phyloP scores from a whole-genome alignment of 2,113 vertebrate species.

The Macaca mulatta region DNA sequence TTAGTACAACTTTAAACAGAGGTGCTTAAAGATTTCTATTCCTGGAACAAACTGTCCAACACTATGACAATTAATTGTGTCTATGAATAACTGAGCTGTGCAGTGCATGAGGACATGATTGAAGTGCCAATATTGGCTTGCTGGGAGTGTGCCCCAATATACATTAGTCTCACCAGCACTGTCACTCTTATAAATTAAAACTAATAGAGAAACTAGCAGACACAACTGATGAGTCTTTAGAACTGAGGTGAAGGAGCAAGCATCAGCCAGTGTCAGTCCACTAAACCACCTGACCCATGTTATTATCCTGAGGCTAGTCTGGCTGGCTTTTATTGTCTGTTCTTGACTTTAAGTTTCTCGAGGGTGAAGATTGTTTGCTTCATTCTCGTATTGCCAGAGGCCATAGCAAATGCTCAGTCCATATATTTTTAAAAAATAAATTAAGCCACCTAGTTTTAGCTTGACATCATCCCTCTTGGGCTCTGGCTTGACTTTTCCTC shows the following conservation, averaged over 20 bases:
- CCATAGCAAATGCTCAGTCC: not conserved
- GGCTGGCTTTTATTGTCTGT: not conserved
- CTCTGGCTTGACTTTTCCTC: not conserved
- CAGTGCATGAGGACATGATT: not conserved
- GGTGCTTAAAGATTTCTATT: not conserved
- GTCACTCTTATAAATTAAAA: not conserved
- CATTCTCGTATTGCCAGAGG: not conserved
- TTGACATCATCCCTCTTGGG: not conserved
- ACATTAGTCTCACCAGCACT: not conserved
- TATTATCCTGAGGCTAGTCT: not conserved
- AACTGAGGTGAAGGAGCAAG: not conserved
- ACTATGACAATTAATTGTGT: not conserved
- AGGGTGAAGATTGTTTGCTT: not conserved
- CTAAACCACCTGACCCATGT: accelerated
- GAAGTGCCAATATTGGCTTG: not conserved
- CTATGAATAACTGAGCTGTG: slow-evolving; percentile 14
- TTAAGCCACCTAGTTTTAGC: not conserved
- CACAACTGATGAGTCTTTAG: not conserved
- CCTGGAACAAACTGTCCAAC: not conserved
- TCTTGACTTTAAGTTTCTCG: not conserved
- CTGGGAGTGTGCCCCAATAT: not conserved
- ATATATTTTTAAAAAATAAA: not conserved
- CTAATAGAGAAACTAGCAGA: not conserved
- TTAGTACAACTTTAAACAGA: not conserved
- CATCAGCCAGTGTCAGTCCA: not conserved